These are phyloP conservation scores for Tauraco hartlaubi DNA, from an alignment of 2,797 vertebrate genomes.

Conservation along the genomic window DNA sequence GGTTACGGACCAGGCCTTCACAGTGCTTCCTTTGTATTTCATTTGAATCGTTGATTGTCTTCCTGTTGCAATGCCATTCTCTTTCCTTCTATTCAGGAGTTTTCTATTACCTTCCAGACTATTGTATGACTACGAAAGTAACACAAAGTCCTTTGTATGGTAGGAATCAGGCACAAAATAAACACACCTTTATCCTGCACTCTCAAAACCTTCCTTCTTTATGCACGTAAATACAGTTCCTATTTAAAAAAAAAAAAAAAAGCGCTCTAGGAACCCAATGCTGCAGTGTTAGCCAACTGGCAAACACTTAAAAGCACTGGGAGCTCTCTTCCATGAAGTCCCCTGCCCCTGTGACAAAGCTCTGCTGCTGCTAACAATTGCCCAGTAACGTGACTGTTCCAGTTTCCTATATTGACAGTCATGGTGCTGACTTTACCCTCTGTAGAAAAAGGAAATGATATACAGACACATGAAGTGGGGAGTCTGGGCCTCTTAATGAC, in stretches of 20 bases:
- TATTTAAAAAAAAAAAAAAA: neutral
- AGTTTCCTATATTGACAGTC: slow-evolving; percentile 20
- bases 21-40: slow-evolving; percentile 74
- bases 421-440: neutral
- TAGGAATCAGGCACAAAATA: slow-evolving; percentile 57
- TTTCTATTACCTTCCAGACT: slow-evolving; percentile 78
- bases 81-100: slow-evolving; percentile 82
- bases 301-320: neutral
- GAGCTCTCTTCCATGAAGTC: neutral
- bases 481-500: slow-evolving; percentile 54
- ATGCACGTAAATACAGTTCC: neutral
- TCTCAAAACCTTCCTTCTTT: slow-evolving; percentile 53
- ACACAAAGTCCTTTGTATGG: slow-evolving; percentile 72
- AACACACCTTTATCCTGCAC: slow-evolving; percentile 67
- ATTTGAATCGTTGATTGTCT: slow-evolving; percentile 73
- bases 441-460: slow-evolving; percentile 31
- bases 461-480: neutral
- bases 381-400: neutral
- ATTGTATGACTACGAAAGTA: slow-evolving; percentile 67
- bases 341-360: neutral
- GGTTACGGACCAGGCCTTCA: slow-evolving; percentile 45
- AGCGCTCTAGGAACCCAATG: accelerated
- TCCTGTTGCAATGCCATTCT: slow-evolving; percentile 67
- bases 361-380: neutral
- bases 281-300: neutral